Percentiles rank a stretch among this genome's conserved stretches.
phyloP scores from a whole-genome alignment of 2,113 vertebrate genomes.

The Microtus ochrogaster region DNA sequence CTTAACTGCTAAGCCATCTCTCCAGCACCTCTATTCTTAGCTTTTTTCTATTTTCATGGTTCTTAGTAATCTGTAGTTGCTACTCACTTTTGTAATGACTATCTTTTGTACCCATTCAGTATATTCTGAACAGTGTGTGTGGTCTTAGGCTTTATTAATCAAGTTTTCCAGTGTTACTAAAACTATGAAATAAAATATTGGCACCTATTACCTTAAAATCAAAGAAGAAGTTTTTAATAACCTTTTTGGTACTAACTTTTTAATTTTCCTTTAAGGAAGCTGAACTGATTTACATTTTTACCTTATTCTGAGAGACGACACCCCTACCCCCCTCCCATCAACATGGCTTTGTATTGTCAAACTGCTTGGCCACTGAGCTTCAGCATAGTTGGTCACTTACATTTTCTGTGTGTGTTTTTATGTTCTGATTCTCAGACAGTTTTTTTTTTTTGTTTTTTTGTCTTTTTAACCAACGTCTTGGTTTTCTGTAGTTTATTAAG shows the following conservation, averaged over 20 bases:
- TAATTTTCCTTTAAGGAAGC: conserved; percentile 20
- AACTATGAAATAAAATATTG: conserved; percentile 33
- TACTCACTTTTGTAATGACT: background rate
- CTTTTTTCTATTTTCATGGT: background rate
- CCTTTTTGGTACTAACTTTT: conserved; percentile 26
- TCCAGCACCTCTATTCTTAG: background rate
- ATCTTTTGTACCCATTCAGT: background rate
- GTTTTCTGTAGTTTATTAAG: background rate
- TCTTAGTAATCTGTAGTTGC: conserved; percentile 5
- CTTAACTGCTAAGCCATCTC: background rate
- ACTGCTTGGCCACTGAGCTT: background rate
- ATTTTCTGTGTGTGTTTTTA: background rate
- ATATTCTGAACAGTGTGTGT: background rate
- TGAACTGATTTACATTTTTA: background rate
- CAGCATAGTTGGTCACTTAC: conserved; percentile 20
- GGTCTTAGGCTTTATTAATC: background rate
- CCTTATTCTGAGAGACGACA: background rate
- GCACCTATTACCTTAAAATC: background rate
- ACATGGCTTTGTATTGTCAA: background rate
- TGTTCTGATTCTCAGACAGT: conserved; percentile 2
- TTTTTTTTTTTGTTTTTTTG: background rate
- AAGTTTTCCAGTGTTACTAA: conserved; percentile 26
- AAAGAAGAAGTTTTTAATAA: conserved; percentile 4
- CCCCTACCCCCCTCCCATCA: no score
- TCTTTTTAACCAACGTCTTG: background rate